These are phyloP conservation scores for Micrasema longulum DNA, from an alignment of 1,140 invertebrate genomes.

Conservation along the genomic window DNA sequence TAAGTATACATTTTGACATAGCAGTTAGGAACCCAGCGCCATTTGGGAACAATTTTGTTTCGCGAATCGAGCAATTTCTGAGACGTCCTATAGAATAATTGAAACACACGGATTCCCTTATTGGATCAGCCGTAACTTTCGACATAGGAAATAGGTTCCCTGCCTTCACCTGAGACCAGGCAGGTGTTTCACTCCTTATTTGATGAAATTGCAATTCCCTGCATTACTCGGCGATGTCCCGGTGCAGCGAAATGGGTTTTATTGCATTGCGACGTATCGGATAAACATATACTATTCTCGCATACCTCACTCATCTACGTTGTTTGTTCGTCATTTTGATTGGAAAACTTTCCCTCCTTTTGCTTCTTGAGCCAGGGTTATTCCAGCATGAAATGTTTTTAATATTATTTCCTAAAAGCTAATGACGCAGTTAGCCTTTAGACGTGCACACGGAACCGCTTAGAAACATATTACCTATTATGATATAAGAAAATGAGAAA, in stretches of 20 bases:
- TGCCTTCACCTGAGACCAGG: conserved; percentile 8
- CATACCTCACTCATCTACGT: neutral
- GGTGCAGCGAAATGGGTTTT: conserved; percentile 29
- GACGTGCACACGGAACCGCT: too few relatives aligned
- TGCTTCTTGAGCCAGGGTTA: neutral
- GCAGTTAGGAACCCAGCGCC: too few relatives aligned
- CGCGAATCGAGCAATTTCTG: neutral
- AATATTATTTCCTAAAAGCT: too few relatives aligned
- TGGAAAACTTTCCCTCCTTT: conserved; percentile 29
- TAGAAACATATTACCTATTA: too few relatives aligned
- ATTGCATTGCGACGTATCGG: conserved; percentile 16
- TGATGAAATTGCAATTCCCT: conserved; percentile 34
- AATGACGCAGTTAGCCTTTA: too few relatives aligned
- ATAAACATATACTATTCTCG: too few relatives aligned
- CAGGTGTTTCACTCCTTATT: conserved; percentile 25
- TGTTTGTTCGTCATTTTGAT: conserved; percentile 31
- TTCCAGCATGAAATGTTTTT: too few relatives aligned
- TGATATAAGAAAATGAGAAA: too few relatives aligned
- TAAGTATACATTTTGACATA: too few relatives aligned
- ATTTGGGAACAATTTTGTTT: neutral
- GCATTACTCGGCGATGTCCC: conserved; percentile 29
- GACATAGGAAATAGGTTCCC: conserved; percentile 19
- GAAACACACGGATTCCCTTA: conserved; percentile 12
- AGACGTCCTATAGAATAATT: conserved; percentile 13
- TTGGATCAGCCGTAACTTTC: conserved; percentile 15